A percentile compares a stretch with the other conserved stretches of the same genome.
Evolutionary conservation across 2,888 invertebrate species (phyloP).

Genomic region (Patella caerulea): DNA sequence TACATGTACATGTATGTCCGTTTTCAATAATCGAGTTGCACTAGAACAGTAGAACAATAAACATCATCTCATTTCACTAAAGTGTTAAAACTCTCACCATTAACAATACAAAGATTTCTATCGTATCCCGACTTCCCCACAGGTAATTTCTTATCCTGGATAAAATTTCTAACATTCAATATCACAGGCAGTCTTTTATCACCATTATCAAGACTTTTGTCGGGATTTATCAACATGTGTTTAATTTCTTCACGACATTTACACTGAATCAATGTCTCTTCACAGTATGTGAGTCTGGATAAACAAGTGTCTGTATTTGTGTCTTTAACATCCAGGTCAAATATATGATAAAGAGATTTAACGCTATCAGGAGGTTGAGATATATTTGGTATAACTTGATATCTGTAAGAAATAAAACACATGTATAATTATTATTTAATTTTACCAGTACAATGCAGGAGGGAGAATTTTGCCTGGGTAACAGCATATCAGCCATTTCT

Average conservation of each 20-base stretch:
- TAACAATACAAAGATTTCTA: conserved; percentile 41
- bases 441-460: too few relatives aligned
- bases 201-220: too few relatives aligned
- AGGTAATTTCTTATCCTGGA: conserved; percentile 25
- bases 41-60: too few relatives aligned
- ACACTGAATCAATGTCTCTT: too few relatives aligned
- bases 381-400: not conserved
- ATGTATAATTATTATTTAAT: too few relatives aligned
- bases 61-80: too few relatives aligned
- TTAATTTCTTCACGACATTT: not conserved
- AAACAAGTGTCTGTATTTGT: not conserved
- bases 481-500: too few relatives aligned
- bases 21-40: too few relatives aligned
- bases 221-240: not conserved
- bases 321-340: not conserved
- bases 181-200: conserved; percentile 13
- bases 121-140: conserved; percentile 45
- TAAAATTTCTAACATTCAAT: conserved; percentile 32
- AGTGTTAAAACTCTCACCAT: conserved; percentile 32
- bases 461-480: too few relatives aligned
- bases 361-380: not conserved
- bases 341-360: not conserved
- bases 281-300: too few relatives aligned
- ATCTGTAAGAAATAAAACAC: not conserved
- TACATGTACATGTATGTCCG: too few relatives aligned